Evolutionary conservation across 2,888 invertebrate genomes (phyloP), one percentile per base, ranked within the genome.

Genomic region (Drosophila lacicola): DNA sequence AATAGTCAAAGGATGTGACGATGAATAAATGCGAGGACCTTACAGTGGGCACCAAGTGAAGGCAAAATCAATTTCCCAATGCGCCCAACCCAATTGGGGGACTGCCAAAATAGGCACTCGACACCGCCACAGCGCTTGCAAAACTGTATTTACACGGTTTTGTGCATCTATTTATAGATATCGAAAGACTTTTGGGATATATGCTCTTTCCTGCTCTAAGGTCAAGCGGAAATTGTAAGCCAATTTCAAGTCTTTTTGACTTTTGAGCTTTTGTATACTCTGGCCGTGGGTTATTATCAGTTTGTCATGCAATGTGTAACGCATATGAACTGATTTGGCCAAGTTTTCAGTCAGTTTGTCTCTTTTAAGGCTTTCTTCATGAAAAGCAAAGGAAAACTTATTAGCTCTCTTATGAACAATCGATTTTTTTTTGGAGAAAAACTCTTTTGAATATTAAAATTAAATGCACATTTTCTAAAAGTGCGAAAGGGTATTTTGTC

Each of bases 181-280:
- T 39, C 8, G 37, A 19, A 5, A 17, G 8, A 49, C 41, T 60
- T 57, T 19, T 13, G 34, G 42, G 21, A 39, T 44, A 55, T 49
- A 25, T n/a, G 39, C 37, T 8, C 50, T 70, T 29, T 78, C 75
- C 79, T 70, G 50, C 14, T 57, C 17, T 17, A 34, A 39, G 39
- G 34, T 21, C 45, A n/a, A 72, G 29, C 66, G 77, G 66, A 78
- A 73, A 78, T 78, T 78, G 77, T 67, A 36, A 46, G 58, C 56
- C 77, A 45, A 55, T 61, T 49, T 44, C 51, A n/a, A 53, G 47
- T 49, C 65, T 51, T 42, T 42, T 56, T 53, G 34, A 67, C 36
- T 29, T 44, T 36, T 39, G 21, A 19, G 8, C 21, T 9, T 50
- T 33, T 19, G 14, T 39, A 8, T n/a, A 53, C 53, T 41, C 53